Evolutionary conservation across 1,140 invertebrate species (phyloP).

Genomic region (Drosophila nebulosa): DNA sequence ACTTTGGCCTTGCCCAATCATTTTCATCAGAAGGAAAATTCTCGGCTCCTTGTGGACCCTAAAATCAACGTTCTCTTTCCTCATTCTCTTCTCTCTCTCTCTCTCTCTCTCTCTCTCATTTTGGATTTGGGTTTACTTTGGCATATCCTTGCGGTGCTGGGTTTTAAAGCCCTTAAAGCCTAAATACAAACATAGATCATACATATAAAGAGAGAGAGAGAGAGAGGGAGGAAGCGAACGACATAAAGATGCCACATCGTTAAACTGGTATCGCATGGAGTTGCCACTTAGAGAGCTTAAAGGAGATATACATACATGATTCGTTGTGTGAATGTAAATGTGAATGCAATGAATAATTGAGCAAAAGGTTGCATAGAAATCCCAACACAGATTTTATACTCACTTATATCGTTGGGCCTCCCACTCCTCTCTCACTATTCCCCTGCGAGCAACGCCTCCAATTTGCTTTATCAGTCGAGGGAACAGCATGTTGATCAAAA

Average conservation of each 20-base stretch:
- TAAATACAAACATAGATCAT: no score
- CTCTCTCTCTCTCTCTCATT: background rate
- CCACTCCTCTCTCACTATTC: background rate
- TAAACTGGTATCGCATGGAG: no score
- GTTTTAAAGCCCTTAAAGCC: background rate
- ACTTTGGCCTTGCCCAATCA: conserved; percentile 7
- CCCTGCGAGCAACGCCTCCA: background rate
- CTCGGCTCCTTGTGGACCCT: background rate
- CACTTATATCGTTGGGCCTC: no score
- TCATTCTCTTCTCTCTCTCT: background rate
- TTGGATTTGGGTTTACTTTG: background rate
- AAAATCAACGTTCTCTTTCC: conserved; percentile 5
- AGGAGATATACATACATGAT: background rate
- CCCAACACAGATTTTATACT: no score
- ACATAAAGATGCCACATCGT: no score
- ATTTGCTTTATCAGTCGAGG: background rate
- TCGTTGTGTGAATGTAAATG: background rate
- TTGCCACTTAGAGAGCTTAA: no score
- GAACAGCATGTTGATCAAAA: background rate
- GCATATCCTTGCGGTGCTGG: background rate
- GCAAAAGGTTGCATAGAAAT: no score
- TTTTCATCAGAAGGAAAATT: background rate
- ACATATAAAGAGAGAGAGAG: no score
- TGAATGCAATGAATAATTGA: background rate
- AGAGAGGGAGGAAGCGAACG: no score